A percentile compares a stretch with the other conserved stretches of the same genome.
Evolutionary conservation across 2,797 vertebrate species (phyloP).

Genomic region (Pseudotriccus pelzelni): DNA sequence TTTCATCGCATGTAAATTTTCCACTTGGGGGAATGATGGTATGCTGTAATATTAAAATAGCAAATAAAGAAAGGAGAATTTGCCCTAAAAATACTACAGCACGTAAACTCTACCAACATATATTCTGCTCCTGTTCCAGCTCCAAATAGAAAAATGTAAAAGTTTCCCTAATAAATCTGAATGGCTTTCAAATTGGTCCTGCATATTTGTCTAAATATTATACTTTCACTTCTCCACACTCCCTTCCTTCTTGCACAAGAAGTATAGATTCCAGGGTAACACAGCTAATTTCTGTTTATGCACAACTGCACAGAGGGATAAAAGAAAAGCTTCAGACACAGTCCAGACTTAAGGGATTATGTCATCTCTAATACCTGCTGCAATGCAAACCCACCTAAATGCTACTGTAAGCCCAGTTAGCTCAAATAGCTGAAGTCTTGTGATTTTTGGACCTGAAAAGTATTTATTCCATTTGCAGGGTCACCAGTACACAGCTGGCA

Average conservation of each 20-base stretch:
- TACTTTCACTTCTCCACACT: neutral
- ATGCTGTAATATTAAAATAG: slow-evolving; percentile 39
- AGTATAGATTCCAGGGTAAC: neutral
- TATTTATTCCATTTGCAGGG: neutral
- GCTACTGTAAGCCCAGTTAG: neutral
- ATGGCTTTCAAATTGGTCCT: neutral
- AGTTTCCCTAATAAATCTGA: neutral
- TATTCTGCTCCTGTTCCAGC: neutral
- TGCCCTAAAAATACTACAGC: neutral
- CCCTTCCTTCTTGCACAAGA: neutral
- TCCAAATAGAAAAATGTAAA: neutral
- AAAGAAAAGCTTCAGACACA: neutral
- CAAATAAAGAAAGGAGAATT: slow-evolving; percentile 43
- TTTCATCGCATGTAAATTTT: slow-evolving; percentile 30
- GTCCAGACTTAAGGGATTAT: neutral
- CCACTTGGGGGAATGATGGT: slow-evolving; percentile 9
- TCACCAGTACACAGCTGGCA: slow-evolving; percentile 33
- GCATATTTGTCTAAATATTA: neutral
- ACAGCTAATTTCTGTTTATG: neutral
- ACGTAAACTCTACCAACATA: neutral
- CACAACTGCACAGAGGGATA: neutral
- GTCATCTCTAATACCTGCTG: neutral
- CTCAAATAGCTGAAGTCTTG: neutral
- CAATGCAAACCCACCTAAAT: neutral
- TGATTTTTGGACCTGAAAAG: slow-evolving; percentile 30